phyloP scores from a whole-genome alignment of 2,888 invertebrate species.

The Agrilus biguttatus region DNA sequence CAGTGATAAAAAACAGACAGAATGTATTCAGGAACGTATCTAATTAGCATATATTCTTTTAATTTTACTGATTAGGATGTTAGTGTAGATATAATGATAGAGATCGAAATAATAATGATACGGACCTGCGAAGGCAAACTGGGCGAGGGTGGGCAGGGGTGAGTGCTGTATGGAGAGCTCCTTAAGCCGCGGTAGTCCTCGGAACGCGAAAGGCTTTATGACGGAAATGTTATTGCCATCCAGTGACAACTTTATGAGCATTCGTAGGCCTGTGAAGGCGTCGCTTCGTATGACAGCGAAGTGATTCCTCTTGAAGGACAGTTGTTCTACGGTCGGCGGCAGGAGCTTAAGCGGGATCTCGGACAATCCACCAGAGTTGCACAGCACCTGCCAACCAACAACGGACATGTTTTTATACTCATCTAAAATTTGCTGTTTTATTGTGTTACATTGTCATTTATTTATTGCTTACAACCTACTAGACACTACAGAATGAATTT shows the following conservation, averaged over 20 bases:
- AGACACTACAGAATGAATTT: no score
- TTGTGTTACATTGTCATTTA: not conserved
- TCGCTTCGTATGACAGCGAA: constrained; percentile 69
- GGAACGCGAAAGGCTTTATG: constrained; percentile 75
- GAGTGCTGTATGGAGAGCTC: constrained; percentile 79
- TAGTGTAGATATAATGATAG: no score
- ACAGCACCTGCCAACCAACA: constrained; percentile 54
- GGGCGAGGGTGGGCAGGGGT: constrained; percentile 62
- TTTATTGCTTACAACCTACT: not conserved
- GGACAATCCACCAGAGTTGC: constrained; percentile 70
- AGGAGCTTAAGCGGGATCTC: constrained; percentile 65
- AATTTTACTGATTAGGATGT: no score
- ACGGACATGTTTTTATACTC: not conserved
- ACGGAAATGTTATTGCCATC: constrained; percentile 77
- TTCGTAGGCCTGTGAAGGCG: constrained; percentile 68
- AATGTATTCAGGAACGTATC: no score
- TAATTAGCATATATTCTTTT: no score
- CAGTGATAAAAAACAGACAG: no score
- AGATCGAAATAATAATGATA: constrained; percentile 34
- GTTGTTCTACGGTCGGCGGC: constrained; percentile 65
- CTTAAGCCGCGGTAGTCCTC: constrained; percentile 61
- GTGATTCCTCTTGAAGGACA: constrained; percentile 74
- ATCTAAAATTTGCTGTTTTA: not conserved
- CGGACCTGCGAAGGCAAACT: constrained; percentile 71
- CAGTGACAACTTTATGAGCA: constrained; percentile 66